Conservation (phyloP, 2,888 invertebrate genomes). For the Ochropacha duplaris region DNA sequence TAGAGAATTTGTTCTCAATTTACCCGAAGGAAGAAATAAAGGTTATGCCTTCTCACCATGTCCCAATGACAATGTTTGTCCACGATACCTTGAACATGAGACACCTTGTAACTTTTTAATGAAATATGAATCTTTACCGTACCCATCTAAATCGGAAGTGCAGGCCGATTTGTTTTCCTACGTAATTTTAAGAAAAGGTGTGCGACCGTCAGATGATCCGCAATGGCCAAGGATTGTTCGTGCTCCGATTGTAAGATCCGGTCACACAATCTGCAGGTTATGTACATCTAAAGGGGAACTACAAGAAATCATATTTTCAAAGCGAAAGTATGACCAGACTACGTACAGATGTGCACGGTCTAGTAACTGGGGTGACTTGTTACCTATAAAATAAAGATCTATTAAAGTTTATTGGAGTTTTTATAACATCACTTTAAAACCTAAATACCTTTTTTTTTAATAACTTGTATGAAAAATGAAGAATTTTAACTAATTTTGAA, state of each 20-base stretch:
- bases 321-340: constrained; percentile 88
- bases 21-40: constrained; percentile 54
- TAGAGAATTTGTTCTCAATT: constrained; percentile 89
- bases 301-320: constrained; percentile 89
- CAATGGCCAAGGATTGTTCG: constrained; percentile 92
- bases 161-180: constrained; percentile 88
- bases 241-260: constrained; percentile 86
- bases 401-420: neutral
- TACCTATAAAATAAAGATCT: constrained; percentile 84
- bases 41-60: constrained; percentile 93
- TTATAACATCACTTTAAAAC: neutral
- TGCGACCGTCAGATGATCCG: constrained; percentile 68
- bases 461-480: too few relatives aligned
- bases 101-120: constrained; percentile 92
- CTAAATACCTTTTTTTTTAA: too few relatives aligned
- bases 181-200: constrained; percentile 91
- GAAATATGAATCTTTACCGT: constrained; percentile 82
- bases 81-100: constrained; percentile 84
- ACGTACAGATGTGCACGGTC: constrained; percentile 89
- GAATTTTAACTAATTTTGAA: too few relatives aligned
- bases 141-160: constrained; percentile 64
- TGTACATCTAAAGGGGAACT: constrained; percentile 90
- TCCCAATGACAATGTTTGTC: constrained; percentile 91
- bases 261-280: constrained; percentile 89
- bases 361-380: constrained; percentile 90